Percentiles rank a stretch among this genome's conserved stretches.
phyloP scores from a whole-genome alignment of 2,888 invertebrate species.

The Druceiella hillmani region DNA sequence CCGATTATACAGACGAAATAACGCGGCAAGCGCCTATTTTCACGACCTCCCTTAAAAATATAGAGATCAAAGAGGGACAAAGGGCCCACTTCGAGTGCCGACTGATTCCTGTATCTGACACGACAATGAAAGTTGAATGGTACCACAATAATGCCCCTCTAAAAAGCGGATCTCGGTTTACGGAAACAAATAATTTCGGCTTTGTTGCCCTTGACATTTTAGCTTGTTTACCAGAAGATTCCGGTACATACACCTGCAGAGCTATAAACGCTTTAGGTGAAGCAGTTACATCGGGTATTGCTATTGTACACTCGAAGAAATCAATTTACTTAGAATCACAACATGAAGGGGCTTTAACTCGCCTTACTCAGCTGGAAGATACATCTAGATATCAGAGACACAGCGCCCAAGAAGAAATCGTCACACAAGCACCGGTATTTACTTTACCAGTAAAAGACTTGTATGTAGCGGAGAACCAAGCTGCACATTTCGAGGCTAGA shows the following conservation, averaged over 20 bases:
- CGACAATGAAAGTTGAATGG: constrained; percentile 93
- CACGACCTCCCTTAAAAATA: constrained; percentile 85
- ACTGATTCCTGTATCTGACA: constrained; percentile 89
- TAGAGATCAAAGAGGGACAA: constrained; percentile 91
- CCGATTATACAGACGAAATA: constrained; percentile 72
- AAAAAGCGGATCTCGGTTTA: constrained; percentile 91
- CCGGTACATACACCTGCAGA: constrained; percentile 91
- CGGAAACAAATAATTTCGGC: constrained; percentile 95
- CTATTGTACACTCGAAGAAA: constrained; percentile 77
- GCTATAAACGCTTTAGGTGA: constrained; percentile 90
- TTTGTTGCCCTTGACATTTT: constrained; percentile 96
- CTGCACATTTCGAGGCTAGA: constrained; percentile 90
- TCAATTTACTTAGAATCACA: constrained; percentile 85
- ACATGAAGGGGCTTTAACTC: constrained; percentile 78
- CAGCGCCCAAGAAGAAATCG: constrained; percentile 68
- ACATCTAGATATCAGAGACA: constrained; percentile 68
- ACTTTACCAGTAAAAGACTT: constrained; percentile 87
- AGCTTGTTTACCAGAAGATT: constrained; percentile 93
- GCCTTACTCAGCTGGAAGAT: constrained; percentile 79
- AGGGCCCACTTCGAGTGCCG: constrained; percentile 93
- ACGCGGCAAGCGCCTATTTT: constrained; percentile 91
- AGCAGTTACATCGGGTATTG: constrained; percentile 86
- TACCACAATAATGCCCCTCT: constrained; percentile 87
- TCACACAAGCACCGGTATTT: constrained; percentile 87
- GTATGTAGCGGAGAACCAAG: constrained; percentile 82